Percentiles rank a stretch among this genome's conserved stretches.
Conservation (phyloP, 1,140 invertebrate genomes). For the Camponotus pennsylvanicus region DNA sequence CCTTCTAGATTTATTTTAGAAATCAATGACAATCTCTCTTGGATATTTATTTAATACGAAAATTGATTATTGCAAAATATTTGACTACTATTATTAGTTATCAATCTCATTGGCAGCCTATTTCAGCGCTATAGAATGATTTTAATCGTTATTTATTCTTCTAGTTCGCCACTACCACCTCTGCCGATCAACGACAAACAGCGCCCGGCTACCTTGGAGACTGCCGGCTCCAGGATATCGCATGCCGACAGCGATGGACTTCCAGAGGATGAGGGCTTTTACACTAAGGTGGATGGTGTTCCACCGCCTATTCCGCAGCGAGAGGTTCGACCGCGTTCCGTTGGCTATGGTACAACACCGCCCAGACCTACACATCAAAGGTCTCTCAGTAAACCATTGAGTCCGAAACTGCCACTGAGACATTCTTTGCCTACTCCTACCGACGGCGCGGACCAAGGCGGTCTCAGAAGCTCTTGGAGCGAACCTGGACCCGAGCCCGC, state of each 20-base stretch:
- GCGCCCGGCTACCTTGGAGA: conserved; percentile 80
- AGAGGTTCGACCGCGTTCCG: conserved; percentile 87
- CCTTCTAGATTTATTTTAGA: no score
- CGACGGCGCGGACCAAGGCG: conserved; percentile 82
- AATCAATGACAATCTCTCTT: no score
- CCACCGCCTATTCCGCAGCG: conserved; percentile 88
- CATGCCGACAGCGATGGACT: conserved; percentile 80
- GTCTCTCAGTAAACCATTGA: conserved; percentile 88
- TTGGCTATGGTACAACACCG: conserved; percentile 86
- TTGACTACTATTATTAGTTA: no score
- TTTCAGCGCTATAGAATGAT: neutral
- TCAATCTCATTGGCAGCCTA: neutral
- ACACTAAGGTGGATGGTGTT: conserved; percentile 82
- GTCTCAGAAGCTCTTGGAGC: conserved; percentile 88
- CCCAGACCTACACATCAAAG: conserved; percentile 88
- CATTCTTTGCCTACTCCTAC: conserved; percentile 86
- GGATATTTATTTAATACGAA: no score
- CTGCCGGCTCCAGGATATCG: conserved; percentile 77
- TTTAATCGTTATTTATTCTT: conserved; percentile 1
- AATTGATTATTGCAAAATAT: no score
- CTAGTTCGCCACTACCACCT: conserved; percentile 90
- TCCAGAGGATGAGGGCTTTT: conserved; percentile 83
- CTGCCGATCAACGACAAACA: conserved; percentile 88
- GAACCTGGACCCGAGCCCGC: conserved; percentile 87
- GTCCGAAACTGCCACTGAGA: conserved; percentile 86